Evolutionary conservation across 2,888 invertebrate species (phyloP), one percentile per base, ranked within the genome.

Genomic region (Amitus sp.): DNA sequence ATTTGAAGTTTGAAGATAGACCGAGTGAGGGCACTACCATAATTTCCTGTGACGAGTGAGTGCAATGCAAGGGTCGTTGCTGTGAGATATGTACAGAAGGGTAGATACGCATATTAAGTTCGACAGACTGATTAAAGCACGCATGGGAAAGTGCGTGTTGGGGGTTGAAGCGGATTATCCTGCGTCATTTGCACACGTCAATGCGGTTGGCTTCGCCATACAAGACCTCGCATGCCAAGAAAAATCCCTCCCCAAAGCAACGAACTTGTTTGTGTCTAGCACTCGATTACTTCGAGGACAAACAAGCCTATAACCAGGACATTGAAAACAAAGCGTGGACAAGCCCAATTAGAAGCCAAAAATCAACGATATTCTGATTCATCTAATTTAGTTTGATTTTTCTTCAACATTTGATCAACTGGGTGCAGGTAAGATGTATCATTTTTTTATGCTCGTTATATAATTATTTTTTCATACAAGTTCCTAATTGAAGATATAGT

Each of bases 21-120:
- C 33, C 37, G 53, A 34, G 45, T 42, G 52, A 49, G 48, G 58
- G 47, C 51, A 51, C 55, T 48, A 23, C 47, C 54, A 45, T 48
- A 62, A 62, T 62, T 63, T 62, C 62, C 59, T 59, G 59, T 59
- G 62, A 46, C 40, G 23, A 20, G 33, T n/a, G 9, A 45, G 42
- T 13, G 45, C 12, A 3, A 17, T 23, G 50, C 47, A 45, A 51
- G 54, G 51, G 55, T 61, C 43, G 56, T 34, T 13, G 20, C 42
- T 23, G 20, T 15, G 10, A 33, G 23, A 43, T 40, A 48, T 48
- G 49, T 56, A 45, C 33, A 33, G 37, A 30, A 3, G 19, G 19
- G 47, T 50, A 53, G 52, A 42, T 46, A 62, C 45, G 57, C 57
- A 51, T 40, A 42, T 48, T 46, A 53, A 45, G 47, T 51, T 57